Conservation (phyloP, 30 jellyfish, hydroid and myxozoan species). For the Nemopilema nomurai region DNA sequence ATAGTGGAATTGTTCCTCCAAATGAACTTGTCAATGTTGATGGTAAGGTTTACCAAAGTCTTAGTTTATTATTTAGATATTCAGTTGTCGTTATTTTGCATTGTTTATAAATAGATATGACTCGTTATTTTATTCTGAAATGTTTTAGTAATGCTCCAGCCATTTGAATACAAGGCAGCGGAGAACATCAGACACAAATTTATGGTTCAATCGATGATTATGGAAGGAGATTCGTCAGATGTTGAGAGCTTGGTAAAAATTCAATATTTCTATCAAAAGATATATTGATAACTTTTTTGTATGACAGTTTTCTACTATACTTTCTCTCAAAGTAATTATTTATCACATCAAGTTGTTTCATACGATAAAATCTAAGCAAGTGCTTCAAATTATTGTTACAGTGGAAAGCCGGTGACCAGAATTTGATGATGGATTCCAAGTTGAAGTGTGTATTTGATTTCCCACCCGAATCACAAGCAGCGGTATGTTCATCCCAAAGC, state of each 20-base stretch:
- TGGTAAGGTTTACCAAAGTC: slow-evolving; percentile 76
- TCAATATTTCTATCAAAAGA: not conserved
- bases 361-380: too few relatives aligned
- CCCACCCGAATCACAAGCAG: slow-evolving; percentile 59
- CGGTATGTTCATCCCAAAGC: slow-evolving; percentile 14
- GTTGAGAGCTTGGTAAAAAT: slow-evolving; percentile 79
- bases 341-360: too few relatives aligned
- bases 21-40: slow-evolving; percentile 78
- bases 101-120: not conserved
- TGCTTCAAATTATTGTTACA: slow-evolving; percentile 8
- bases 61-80: too few relatives aligned
- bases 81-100: too few relatives aligned
- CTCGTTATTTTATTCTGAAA: not conserved
- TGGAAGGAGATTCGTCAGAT: slow-evolving; percentile 58
- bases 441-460: slow-evolving; percentile 85
- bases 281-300: not conserved
- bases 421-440: slow-evolving; percentile 84
- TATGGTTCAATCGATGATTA: slow-evolving; percentile 86
- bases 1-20: slow-evolving; percentile 82
- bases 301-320: too few relatives aligned
- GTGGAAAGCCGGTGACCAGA: slow-evolving; percentile 88
- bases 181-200: slow-evolving; percentile 89
- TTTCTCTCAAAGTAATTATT: too few relatives aligned
- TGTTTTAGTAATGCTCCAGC: slow-evolving; percentile 89
- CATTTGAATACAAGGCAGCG: slow-evolving; percentile 84